Evolutionary conservation across 2,888 invertebrate genomes (phyloP).

Genomic region (Nymphalis polychloros): DNA sequence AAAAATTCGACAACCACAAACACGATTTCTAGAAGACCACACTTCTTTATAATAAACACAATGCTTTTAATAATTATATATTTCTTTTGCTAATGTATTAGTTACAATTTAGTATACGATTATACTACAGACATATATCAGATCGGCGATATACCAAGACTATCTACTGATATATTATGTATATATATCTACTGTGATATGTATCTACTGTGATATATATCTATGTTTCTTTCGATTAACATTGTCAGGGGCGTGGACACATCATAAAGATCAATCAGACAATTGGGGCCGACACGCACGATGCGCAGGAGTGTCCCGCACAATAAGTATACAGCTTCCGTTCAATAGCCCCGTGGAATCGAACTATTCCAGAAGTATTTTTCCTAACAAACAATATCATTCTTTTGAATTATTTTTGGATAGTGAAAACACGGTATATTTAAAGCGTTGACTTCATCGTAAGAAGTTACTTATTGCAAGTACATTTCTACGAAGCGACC

Average conservation of each 20-base stretch:
- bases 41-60: too few species aligned
- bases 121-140: too few species aligned
- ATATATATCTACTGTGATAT: too few species aligned
- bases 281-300: slow-evolving; percentile 76
- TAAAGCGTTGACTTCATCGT: background rate
- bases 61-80: too few species aligned
- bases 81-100: too few species aligned
- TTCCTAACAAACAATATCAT: slow-evolving; percentile 14
- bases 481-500: slow-evolving; percentile 29
- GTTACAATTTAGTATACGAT: too few species aligned
- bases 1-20: too few species aligned
- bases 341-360: slow-evolving; percentile 50
- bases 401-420: too few species aligned
- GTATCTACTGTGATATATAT: slow-evolving; percentile 34
- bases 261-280: slow-evolving; percentile 79
- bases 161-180: too few species aligned
- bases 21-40: too few species aligned
- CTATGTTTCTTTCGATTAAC: slow-evolving; percentile 46
- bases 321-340: slow-evolving; percentile 59
- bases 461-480: slow-evolving; percentile 16
- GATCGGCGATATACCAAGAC: too few species aligned
- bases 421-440: background rate
- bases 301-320: slow-evolving; percentile 75
- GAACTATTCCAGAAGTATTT: slow-evolving; percentile 36
- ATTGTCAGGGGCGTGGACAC: slow-evolving; percentile 63